phyloP scores from a whole-genome alignment of 2,113 vertebrate genomes.

The Zosterops japonicus region DNA sequence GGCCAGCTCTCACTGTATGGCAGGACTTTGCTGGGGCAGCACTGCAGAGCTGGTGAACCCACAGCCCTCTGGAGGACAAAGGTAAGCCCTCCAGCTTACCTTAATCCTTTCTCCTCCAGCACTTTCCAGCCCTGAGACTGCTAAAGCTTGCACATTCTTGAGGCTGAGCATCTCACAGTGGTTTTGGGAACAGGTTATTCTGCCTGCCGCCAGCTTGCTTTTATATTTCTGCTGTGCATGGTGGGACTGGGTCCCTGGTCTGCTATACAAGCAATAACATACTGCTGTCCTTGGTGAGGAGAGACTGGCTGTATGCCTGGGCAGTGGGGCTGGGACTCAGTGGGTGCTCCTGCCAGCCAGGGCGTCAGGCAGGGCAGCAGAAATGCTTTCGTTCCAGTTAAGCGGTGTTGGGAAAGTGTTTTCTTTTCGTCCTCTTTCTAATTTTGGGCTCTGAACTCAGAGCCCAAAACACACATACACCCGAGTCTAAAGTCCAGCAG shows the following conservation, averaged over 20 bases:
- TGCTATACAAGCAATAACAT: not conserved
- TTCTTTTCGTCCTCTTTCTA: slow-evolving; percentile 16
- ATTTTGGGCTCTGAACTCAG: not conserved
- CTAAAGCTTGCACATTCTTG: not conserved
- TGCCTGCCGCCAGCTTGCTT: not conserved
- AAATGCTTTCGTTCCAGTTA: not conserved
- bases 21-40: not conserved
- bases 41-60: fast-evolving
- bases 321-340: not conserved
- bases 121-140: not conserved
- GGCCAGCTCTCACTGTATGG: fast-evolving
- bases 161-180: not conserved
- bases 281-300: not conserved
- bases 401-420: not conserved
- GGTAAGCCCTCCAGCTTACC: not conserved
- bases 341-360: not conserved
- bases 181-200: not conserved
- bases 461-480: not conserved
- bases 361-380: not conserved
- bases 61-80: not conserved
- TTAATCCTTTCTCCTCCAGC: not conserved
- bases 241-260: not conserved
- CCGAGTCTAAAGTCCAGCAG: not conserved
- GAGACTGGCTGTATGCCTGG: not conserved
- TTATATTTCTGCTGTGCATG: fast-evolving